Evolutionary conservation across 2,888 invertebrate genomes (phyloP).

Genomic region (Caenorhabditis drosophilae): DNA sequence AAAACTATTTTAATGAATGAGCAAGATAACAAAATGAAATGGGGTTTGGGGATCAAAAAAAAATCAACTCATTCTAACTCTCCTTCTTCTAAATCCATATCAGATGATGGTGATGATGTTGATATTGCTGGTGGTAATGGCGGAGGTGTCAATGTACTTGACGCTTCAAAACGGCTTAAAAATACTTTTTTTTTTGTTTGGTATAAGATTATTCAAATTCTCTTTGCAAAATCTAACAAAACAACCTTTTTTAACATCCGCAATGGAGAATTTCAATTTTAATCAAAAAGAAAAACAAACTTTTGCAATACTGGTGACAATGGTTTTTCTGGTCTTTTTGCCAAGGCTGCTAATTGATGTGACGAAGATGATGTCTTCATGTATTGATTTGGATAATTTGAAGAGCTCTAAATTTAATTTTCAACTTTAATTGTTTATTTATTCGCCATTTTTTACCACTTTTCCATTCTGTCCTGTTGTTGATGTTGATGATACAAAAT

Average conservation of each 20-base stretch:
- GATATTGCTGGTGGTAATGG: conserved; percentile 11
- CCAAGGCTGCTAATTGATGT: neutral
- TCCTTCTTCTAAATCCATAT: conserved; percentile 37
- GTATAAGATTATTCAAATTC: neutral
- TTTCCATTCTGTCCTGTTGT: too few species aligned
- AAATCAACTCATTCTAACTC: conserved; percentile 17
- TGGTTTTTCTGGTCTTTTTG: neutral
- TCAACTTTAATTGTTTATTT: too few species aligned
- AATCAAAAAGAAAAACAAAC: neutral
- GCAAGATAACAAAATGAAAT: neutral
- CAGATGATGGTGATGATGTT: conserved; percentile 9
- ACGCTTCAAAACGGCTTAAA: conserved; percentile 13
- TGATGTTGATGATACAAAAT: conserved; percentile 24
- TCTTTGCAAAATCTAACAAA: neutral
- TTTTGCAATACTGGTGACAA: neutral
- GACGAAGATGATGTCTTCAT: neutral
- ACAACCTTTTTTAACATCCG: too few species aligned
- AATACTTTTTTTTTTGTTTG: neutral
- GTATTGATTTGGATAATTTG: too few species aligned
- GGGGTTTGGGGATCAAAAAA: neutral
- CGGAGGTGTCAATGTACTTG: conserved; percentile 24
- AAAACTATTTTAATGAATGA: conserved; percentile 3
- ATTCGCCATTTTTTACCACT: too few species aligned
- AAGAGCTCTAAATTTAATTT: too few species aligned
- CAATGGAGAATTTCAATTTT: neutral